Conservation (phyloP, 37 sponge, comb jelly and placozoan genomes). For the Axinella damicornis region DNA sequence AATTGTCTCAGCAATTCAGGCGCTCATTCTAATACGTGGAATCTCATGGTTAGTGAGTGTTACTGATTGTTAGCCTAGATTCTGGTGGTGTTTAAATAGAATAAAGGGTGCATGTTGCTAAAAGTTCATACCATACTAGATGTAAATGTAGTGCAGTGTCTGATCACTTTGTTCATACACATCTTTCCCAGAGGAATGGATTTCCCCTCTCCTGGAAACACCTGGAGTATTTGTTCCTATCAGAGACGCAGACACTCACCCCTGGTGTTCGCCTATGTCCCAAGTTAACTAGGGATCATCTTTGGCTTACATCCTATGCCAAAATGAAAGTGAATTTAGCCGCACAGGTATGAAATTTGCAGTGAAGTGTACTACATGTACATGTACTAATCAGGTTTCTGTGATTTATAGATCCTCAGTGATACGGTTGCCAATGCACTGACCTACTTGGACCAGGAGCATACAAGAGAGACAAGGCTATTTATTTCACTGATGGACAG, state of each 20-base stretch:
- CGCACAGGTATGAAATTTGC: conserved; percentile 40
- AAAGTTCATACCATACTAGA: too few relatives aligned
- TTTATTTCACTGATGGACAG: conserved; percentile 31
- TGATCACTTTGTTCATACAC: too few relatives aligned
- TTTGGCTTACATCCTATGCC: conserved; percentile 25
- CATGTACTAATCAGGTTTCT: neutral
- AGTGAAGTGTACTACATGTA: neutral
- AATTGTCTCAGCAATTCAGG: conserved; percentile 31
- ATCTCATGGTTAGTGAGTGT: neutral
- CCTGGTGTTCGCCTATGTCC: conserved; percentile 23
- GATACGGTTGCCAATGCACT: conserved; percentile 30
- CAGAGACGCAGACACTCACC: neutral
- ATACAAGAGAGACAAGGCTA: conserved; percentile 11
- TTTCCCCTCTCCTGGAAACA: conserved; percentile 6
- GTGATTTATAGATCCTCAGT: conserved; percentile 11
- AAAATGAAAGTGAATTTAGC: conserved; percentile 41
- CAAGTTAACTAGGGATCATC: conserved; percentile 39
- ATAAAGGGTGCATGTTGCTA: too few relatives aligned
- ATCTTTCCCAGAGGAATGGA: conserved; percentile 7
- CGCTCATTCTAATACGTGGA: conserved; percentile 18
- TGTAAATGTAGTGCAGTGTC: too few relatives aligned
- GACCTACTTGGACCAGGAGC: neutral
- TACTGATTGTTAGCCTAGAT: too few relatives aligned
- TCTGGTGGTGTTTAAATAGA: too few relatives aligned
- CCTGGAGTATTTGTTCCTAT: conserved; percentile 1